Conservation (phyloP, 2,888 invertebrate genomes). For the Thymelicus acteon region DNA sequence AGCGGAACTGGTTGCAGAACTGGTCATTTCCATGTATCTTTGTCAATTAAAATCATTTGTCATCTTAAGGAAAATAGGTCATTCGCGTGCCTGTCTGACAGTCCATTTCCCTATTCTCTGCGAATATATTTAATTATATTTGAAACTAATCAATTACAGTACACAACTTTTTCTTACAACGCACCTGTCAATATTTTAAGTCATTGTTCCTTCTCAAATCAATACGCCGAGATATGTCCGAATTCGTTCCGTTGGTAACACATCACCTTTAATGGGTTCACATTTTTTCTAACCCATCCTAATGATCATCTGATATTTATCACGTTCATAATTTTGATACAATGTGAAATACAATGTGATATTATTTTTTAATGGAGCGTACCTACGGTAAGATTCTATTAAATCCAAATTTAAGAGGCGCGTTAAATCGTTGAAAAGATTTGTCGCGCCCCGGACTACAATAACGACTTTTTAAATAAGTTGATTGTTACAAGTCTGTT, state of each 20-base stretch:
- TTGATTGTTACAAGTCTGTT: slow-evolving; percentile 72
- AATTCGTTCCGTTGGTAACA: background rate
- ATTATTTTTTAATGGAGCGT: slow-evolving; percentile 12
- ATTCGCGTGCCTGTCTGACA: too few relatives aligned
- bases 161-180: too few relatives aligned
- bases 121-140: too few relatives aligned
- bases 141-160: too few relatives aligned
- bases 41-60: too few relatives aligned
- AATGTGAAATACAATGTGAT: background rate
- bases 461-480: slow-evolving; percentile 63
- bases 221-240: too few relatives aligned
- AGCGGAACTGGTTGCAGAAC: too few relatives aligned
- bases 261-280: background rate
- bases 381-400: slow-evolving; percentile 51
- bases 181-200: too few relatives aligned
- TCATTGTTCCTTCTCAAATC: too few relatives aligned
- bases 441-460: slow-evolving; percentile 67
- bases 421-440: slow-evolving; percentile 66
- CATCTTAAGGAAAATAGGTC: too few relatives aligned
- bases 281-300: background rate
- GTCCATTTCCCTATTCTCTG: too few relatives aligned
- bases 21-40: too few relatives aligned
- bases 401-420: slow-evolving; percentile 68
- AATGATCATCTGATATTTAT: background rate
- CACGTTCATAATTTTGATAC: background rate